phyloP scores from a whole-genome alignment of 2,797 vertebrate species.

The Astyanax mexicanus region DNA sequence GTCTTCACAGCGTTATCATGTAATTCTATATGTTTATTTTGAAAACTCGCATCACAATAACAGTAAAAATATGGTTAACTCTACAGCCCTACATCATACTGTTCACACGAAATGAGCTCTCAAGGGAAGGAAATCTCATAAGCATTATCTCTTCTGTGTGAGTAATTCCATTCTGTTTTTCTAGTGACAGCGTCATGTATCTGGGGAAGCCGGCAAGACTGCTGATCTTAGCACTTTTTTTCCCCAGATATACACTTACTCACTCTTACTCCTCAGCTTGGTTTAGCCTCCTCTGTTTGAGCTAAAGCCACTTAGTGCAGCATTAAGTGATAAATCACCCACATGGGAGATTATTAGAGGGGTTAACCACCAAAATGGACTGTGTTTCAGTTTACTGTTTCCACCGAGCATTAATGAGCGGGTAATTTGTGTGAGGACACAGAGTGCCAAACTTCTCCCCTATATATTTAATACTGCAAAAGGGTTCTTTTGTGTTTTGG shows the following conservation, averaged over 20 bases:
- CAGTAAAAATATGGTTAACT: too few species aligned
- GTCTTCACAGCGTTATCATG: too few species aligned
- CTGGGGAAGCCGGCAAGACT: conserved; percentile 21
- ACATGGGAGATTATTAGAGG: conserved; percentile 51
- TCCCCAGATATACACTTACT: conserved; percentile 49
- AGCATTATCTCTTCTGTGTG: not conserved
- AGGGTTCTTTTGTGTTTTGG: too few species aligned
- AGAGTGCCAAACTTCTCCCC: not conserved
- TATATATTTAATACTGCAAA: too few species aligned
- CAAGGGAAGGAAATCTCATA: not conserved
- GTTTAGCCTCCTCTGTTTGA: conserved; percentile 42
- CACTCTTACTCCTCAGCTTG: conserved; percentile 47
- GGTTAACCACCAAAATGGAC: conserved; percentile 54
- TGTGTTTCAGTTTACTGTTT: conserved; percentile 54
- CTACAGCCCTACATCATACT: too few species aligned
- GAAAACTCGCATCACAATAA: too few species aligned
- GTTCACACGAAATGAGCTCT: not conserved
- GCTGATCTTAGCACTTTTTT: conserved; percentile 60
- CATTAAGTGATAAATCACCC: conserved; percentile 53
- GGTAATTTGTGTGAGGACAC: conserved; percentile 33
- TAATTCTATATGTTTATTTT: too few species aligned
- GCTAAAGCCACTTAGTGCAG: conserved; percentile 55
- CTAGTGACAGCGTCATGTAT: conserved; percentile 28
- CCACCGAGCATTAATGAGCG: conserved; percentile 31
- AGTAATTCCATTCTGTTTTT: conserved; percentile 12